Percentiles rank a stretch among this genome's conserved stretches.
Evolutionary conservation across 2,797 vertebrate genomes (phyloP).

Genomic region (Buphagus erythrorhynchus): DNA sequence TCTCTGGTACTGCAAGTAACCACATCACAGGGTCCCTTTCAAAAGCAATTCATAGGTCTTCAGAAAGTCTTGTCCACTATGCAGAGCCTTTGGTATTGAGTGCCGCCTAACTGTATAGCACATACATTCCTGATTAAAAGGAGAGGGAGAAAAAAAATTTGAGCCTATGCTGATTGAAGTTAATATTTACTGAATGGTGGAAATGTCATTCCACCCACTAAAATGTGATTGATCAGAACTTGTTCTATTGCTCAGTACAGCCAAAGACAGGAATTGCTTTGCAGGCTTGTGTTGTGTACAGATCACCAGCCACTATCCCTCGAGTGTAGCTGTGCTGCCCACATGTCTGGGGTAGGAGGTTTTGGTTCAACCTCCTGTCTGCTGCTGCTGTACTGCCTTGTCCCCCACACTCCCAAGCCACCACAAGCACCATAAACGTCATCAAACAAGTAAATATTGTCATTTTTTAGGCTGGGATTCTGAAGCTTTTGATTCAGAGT

Average conservation of each 20-base stretch:
- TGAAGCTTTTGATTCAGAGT: neutral
- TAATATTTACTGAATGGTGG: neutral
- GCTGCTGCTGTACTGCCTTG: neutral
- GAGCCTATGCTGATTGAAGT: neutral
- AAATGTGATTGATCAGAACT: neutral
- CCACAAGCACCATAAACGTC: neutral
- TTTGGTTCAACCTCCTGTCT: neutral
- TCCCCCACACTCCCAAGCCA: neutral
- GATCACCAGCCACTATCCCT: neutral
- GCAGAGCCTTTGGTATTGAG: neutral
- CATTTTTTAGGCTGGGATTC: neutral
- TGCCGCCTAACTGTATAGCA: neutral
- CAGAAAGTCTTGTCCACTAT: neutral
- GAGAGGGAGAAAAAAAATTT: neutral
- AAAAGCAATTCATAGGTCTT: neutral
- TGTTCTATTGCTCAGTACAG: neutral
- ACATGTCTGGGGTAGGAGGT: fast-evolving
- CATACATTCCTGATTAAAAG: neutral
- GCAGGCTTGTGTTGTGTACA: neutral
- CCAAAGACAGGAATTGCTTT: neutral
- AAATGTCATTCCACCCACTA: neutral
- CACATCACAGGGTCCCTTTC: neutral
- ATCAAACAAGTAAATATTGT: neutral
- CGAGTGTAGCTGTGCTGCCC: neutral
- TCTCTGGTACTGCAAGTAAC: neutral